Base-by-base conservation (phyloP, 2,888 invertebrate genomes). In the Leptopilina drosophilae region DNA sequence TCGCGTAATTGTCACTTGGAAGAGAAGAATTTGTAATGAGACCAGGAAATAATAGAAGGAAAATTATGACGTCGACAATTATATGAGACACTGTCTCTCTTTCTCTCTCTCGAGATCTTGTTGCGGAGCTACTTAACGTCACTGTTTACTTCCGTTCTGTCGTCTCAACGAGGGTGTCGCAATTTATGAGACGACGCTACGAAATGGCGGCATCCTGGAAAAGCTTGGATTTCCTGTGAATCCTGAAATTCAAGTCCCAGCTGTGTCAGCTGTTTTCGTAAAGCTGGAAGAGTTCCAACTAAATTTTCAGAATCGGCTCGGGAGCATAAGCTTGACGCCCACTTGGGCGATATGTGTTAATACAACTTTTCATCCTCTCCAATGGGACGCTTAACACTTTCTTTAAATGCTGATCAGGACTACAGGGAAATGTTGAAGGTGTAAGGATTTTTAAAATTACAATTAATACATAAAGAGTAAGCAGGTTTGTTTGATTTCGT, bases 121-220 rank as follows among this genome's bases (percentile, higher is more conserved):
- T 84, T 82, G 84, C 79, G 79, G 76, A 84, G 81, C 86, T 85
- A 86, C 86, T 87, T 85, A 85, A 84, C 82, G 84, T 85, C 85
- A 85, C 81, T 85, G 84, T 85, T 85, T 83, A 82, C 84, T 82
- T 82, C 84, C 80, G 76, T 79, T 78, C 78, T 67, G 79, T 82
- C 78, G 80, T 64, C 81, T 81, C 77, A 79, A 80, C 82, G 81
- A 80, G 82, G 82, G 85, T 83, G 83, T 84, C 82, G 80, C 82
- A 79, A 87, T 87, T 87, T 87, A 87, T 84, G 86, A 85, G 84
- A 59, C 76, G 64, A 79, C 78, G 69, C 75, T 66, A 69, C 20
- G 76, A 79, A 76, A 78, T 80, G 77, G 75, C 67, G 77, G 69
- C 76, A 79, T 80, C 77, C 80, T 81, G 77, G 83, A 83, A 83